phyloP scores from a whole-genome alignment of 2,797 vertebrate species.

The Agapornis canus region DNA sequence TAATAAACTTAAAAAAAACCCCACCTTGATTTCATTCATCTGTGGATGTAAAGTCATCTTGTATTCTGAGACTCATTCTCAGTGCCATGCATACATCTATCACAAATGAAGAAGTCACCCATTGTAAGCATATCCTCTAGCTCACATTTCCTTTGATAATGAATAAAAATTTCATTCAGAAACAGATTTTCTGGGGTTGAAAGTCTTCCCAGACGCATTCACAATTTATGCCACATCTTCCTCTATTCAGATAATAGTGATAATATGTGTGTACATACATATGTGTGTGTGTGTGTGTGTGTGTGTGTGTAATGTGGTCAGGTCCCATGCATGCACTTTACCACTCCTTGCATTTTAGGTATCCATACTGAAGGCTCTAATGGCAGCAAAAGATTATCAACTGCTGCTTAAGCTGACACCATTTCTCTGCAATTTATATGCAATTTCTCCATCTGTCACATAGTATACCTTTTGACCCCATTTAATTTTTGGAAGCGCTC shows the following conservation, averaged over 20 bases:
- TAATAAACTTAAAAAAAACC: neutral
- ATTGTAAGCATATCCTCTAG: neutral
- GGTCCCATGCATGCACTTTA: neutral
- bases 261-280: neutral
- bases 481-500: neutral
- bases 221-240: neutral
- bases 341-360: neutral
- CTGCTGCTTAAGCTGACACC: neutral
- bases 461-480: neutral
- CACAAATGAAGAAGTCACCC: neutral
- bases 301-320: neutral
- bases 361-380: neutral
- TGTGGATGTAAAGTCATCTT: neutral
- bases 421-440: constrained; percentile 7
- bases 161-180: neutral
- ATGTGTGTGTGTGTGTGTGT: no score
- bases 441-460: constrained; percentile 35
- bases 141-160: neutral
- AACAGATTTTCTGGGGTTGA: neutral
- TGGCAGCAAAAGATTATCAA: neutral
- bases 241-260: neutral
- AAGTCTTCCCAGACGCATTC: neutral
- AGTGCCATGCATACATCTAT: neutral
- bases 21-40: neutral
- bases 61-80: neutral